phyloP scores from a whole-genome alignment of 2,797 vertebrate species.

The Acanthornis magna region DNA sequence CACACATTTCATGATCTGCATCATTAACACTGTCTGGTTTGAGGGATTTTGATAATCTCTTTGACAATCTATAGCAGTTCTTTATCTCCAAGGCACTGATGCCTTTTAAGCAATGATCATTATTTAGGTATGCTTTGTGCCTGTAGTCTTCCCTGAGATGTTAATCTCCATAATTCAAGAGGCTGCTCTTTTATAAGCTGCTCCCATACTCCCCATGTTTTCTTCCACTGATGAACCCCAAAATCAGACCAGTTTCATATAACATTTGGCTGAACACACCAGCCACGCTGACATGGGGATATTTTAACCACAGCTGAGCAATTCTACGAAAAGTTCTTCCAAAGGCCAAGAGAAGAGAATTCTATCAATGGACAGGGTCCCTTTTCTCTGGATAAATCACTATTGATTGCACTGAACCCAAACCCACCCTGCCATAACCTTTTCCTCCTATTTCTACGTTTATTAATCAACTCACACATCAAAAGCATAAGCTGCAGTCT shows the following conservation, averaged over 20 bases:
- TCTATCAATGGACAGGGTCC: neutral
- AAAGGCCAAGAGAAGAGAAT: neutral
- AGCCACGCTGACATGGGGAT: neutral
- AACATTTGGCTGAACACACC: neutral
- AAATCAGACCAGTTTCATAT: neutral
- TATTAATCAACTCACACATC: neutral
- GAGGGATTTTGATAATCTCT: constrained; percentile 44
- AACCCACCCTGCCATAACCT: neutral
- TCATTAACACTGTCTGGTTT: constrained; percentile 24
- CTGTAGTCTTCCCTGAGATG: neutral
- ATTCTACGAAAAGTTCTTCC: neutral
- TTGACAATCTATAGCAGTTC: neutral
- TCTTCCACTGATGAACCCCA: neutral
- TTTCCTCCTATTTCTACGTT: neutral
- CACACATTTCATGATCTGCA: constrained; percentile 16
- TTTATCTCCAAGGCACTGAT: constrained; percentile 14
- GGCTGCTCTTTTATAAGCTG: neutral
- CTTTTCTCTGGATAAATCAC: neutral
- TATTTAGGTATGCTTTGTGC: neutral
- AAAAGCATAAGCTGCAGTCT: neutral
- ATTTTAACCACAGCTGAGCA: neutral
- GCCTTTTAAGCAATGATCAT: neutral
- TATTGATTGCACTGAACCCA: neutral
- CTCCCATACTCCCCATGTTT: neutral
- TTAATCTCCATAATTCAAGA: neutral